Conservation (phyloP, 2,797 vertebrate genomes). For the Erethizon dorsatum region DNA sequence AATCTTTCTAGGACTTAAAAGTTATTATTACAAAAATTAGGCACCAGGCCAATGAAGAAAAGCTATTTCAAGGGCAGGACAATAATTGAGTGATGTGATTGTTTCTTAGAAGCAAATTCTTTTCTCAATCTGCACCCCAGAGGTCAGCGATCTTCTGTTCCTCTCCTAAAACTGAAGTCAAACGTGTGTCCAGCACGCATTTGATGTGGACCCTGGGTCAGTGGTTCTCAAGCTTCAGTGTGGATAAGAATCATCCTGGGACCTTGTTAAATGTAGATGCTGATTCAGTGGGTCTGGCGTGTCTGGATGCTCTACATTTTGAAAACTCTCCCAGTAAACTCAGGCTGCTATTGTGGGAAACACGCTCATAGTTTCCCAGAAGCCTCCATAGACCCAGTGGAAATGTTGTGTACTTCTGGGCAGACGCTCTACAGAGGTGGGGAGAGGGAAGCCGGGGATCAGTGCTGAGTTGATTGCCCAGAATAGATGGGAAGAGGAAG, state of each 20-base stretch:
- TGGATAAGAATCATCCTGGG: constrained; percentile 8
- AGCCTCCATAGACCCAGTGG: neutral
- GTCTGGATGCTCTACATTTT: neutral
- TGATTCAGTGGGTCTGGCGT: neutral
- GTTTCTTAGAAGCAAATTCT: constrained; percentile 26
- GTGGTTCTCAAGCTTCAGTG: constrained; percentile 32
- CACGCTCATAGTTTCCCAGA: neutral
- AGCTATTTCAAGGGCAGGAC: neutral
- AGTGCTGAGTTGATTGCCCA: neutral
- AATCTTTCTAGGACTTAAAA: constrained; percentile 45
- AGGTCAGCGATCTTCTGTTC: constrained; percentile 43
- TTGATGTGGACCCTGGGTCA: neutral
- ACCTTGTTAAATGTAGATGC: constrained; percentile 63
- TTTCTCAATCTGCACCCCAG: constrained; percentile 12
- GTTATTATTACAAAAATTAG: constrained; percentile 64
- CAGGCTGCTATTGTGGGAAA: neutral
- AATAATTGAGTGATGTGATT: constrained; percentile 35
- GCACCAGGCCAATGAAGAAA: neutral
- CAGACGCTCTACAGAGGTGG: neutral
- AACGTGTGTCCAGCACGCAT: neutral
- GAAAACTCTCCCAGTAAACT: constrained; percentile 23
- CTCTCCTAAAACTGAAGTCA: constrained; percentile 56
- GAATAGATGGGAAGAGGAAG: neutral
- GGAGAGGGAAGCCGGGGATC: neutral
- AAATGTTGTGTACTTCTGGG: neutral